These are phyloP conservation scores for Ellobium chinense DNA, from an alignment of 2,888 invertebrate genomes.

Conservation along the genomic window DNA sequence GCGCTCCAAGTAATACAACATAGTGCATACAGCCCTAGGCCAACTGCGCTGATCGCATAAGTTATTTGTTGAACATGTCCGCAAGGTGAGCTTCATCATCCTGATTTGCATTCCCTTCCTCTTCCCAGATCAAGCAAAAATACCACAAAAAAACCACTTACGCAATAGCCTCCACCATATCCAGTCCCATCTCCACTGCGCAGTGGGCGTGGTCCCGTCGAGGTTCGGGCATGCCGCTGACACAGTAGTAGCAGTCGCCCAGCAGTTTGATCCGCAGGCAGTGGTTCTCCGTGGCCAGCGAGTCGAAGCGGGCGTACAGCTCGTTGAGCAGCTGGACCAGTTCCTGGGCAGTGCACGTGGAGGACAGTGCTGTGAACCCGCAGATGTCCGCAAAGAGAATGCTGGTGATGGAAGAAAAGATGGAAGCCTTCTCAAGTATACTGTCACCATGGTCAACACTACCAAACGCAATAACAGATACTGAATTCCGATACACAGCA, in stretches of 20 bases:
- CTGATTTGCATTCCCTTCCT: too few species aligned
- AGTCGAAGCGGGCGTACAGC: conserved; percentile 96
- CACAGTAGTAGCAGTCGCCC: conserved; percentile 98
- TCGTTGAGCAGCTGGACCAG: conserved; percentile 97
- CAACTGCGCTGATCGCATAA: too few species aligned
- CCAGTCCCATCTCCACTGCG: conserved; percentile 98
- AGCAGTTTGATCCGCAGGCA: conserved; percentile 96
- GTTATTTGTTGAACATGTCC: too few species aligned
- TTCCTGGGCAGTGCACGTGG: conserved; percentile 89
- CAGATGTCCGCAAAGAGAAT: conserved; percentile 99
- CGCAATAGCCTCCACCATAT: conserved; percentile 99
- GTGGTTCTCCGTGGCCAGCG: conserved; percentile 92
- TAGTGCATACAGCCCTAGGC: too few species aligned
- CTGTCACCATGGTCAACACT: too few species aligned
- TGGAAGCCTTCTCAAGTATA: too few species aligned
- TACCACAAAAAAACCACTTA: conserved; percentile 80
- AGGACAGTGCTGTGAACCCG: conserved; percentile 96
- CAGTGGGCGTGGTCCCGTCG: conserved; percentile 96
- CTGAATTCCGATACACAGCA: too few species aligned
- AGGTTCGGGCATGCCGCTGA: conserved; percentile 94
- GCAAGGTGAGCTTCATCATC: too few species aligned
- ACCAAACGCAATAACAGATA: too few species aligned
- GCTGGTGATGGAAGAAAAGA: conserved; percentile 81
- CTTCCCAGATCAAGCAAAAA: background rate
- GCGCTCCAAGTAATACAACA: too few species aligned